Evolutionary conservation across 2,888 invertebrate species (phyloP).

Genomic region (Strigamia maritima): DNA sequence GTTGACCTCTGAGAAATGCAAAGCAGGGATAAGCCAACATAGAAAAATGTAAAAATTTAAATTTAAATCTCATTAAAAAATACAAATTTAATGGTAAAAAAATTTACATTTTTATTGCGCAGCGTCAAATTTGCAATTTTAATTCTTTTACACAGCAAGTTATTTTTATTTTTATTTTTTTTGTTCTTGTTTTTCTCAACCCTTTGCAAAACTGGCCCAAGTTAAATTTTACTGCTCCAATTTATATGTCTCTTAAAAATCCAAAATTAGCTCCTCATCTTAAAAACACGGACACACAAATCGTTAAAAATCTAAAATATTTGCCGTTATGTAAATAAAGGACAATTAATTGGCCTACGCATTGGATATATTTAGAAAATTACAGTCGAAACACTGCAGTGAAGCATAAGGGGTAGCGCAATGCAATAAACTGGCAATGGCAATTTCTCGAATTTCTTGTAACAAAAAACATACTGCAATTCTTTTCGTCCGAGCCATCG

Average conservation of each 20-base stretch:
- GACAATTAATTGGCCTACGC: neutral
- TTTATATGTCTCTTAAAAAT: neutral
- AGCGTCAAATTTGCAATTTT: neutral
- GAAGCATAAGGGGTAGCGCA: neutral
- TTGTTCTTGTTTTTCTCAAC: neutral
- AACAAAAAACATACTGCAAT: constrained; percentile 56
- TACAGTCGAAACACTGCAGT: neutral
- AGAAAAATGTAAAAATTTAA: too few species aligned
- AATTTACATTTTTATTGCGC: neutral
- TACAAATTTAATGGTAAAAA: neutral
- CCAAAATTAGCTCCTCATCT: neutral
- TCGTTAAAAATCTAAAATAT: neutral
- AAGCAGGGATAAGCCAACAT: too few species aligned
- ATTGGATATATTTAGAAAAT: neutral
- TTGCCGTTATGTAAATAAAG: neutral
- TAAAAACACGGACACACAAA: neutral
- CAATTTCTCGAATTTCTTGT: constrained; percentile 3
- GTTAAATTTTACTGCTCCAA: neutral
- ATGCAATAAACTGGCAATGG: constrained; percentile 41
- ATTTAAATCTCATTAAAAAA: too few species aligned
- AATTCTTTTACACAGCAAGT: neutral
- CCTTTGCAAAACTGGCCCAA: neutral
- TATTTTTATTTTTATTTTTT: neutral
- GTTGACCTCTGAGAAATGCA: too few species aligned
- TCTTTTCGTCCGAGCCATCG: constrained; percentile 60